phyloP scores from a whole-genome alignment of 2,797 vertebrate genomes.

The Sebastes kiyomatsui region DNA sequence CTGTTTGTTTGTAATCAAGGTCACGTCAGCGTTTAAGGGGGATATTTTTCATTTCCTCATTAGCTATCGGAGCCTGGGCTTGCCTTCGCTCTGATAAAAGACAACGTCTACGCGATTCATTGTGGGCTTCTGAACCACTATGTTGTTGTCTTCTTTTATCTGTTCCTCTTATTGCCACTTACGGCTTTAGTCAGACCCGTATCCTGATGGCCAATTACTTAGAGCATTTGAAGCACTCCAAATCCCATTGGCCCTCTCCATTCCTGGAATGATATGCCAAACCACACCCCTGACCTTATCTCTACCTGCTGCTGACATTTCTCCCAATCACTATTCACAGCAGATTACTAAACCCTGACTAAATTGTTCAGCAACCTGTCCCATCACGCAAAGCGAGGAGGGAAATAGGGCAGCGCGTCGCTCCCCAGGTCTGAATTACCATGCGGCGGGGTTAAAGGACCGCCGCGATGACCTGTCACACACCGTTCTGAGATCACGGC shows the following conservation, averaged over 20 bases:
- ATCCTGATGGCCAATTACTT: conserved; percentile 64
- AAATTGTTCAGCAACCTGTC: conserved; percentile 58
- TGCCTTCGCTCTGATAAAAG: conserved; percentile 41
- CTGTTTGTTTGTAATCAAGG: conserved; percentile 68
- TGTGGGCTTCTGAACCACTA: neutral
- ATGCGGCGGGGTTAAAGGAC: conserved; percentile 60
- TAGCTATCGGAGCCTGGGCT: conserved; percentile 28
- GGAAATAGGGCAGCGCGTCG: conserved; percentile 28
- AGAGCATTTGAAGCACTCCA: conserved; percentile 36
- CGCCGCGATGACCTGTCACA: conserved; percentile 67
- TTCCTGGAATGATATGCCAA: conserved; percentile 49
- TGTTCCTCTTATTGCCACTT: conserved; percentile 17
- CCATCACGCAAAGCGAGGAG: conserved; percentile 43
- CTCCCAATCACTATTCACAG: conserved; percentile 46
- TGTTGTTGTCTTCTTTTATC: conserved; percentile 8
- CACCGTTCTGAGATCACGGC: conserved; percentile 44
- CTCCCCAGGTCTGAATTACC: conserved; percentile 57
- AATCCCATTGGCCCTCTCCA: conserved; percentile 50
- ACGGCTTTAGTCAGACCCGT: conserved; percentile 21
- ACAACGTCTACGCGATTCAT: conserved; percentile 2
- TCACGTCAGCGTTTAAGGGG: conserved; percentile 50
- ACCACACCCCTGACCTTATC: conserved; percentile 60
- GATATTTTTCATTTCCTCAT: conserved; percentile 65
- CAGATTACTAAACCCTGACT: conserved; percentile 42
- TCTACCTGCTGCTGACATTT: conserved; percentile 32